Percentiles rank a stretch among this genome's conserved stretches.
Conservation (phyloP, 2,113 vertebrate genomes). For the Entosphenus tridentatus region DNA sequence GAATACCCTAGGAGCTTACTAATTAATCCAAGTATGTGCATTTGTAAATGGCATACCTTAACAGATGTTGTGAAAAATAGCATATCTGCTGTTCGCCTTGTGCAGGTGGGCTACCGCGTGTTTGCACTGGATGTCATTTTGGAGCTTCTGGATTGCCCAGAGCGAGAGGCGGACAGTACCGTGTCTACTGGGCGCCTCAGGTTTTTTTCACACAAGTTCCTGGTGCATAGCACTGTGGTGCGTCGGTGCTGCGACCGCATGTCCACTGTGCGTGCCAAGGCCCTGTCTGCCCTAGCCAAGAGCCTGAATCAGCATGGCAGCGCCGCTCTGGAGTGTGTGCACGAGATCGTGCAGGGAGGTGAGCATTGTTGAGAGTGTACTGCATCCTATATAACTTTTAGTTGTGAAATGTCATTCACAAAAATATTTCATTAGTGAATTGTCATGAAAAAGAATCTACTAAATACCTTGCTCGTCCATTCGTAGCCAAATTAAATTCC, state of each 20-base stretch:
- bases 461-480: too few species aligned
- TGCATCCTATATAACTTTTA: too few species aligned
- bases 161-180: slow-evolving; percentile 21
- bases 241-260: slow-evolving; percentile 41
- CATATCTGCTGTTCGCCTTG: background rate
- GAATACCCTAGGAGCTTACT: too few species aligned
- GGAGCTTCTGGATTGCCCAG: slow-evolving; percentile 42
- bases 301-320: slow-evolving; percentile 37
- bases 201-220: slow-evolving; percentile 44
- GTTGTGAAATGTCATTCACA: too few species aligned
- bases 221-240: slow-evolving; percentile 54
- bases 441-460: too few species aligned
- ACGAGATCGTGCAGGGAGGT: slow-evolving; percentile 39
- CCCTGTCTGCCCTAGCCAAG: slow-evolving; percentile 44
- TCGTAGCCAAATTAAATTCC: too few species aligned
- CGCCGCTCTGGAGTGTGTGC: slow-evolving; percentile 22
- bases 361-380: slow-evolving; percentile 13
- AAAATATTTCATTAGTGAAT: too few species aligned
- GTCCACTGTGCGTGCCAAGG: slow-evolving; percentile 42
- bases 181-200: slow-evolving; percentile 21
- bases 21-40: too few species aligned
- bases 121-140: slow-evolving; percentile 64
- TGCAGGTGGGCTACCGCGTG: slow-evolving; percentile 38
- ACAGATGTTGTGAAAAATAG: too few species aligned
- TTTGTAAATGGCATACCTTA: too few species aligned